Base-by-base conservation (phyloP, 2,113 vertebrate species). In the Misgurnus anguillicaudatus region DNA sequence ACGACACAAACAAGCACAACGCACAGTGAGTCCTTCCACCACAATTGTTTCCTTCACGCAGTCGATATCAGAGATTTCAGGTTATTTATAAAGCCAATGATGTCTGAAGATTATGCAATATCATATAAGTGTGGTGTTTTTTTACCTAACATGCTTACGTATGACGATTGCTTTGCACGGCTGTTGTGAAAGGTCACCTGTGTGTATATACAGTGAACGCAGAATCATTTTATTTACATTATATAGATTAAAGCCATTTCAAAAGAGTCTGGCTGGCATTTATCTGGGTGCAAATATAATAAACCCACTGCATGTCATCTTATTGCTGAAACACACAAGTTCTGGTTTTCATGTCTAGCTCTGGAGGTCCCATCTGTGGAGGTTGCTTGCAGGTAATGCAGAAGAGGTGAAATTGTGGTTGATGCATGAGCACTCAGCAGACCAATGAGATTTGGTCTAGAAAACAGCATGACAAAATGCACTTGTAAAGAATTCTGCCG, bases 31-130 rank as follows among this genome's bases (percentile, higher is more conserved):
- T 31, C 57, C 62, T 38, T 67, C 14, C 63, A 61, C 64, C 74
- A 60, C 63, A 79, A 75, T 62, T n/a, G 69, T 83, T 66, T 62
- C 65, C 14, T 38, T 77, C 61, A 13, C 21, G 39, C 69, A 70
- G 76, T 85, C 85, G 57, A 82, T 83, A 77, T 45, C 63, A 80
- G 73, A 80, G 63, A 75, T 81, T 85, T 85, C 83, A 81, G 24
- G 72, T 45, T 72, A 57, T 71, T 78, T 75, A 80, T 78, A 85
- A 82, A 55, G 76, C 10, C 41, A 72, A 41, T 47, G 78, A 67
- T 39, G 80, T 70, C 68, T 61, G 48, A 39, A 77, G 17, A 77
- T 74, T 70, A 83, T 75, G 64, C 74, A 81, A 76, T 75, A 75
- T 75, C 61, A 76, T 80, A 79, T 31, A 31, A 31, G 76, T 66